Percentiles rank a stretch among this genome's conserved stretches.
Evolutionary conservation across 2,888 invertebrate genomes (phyloP).

Genomic region (Stomorhina lunata): DNA sequence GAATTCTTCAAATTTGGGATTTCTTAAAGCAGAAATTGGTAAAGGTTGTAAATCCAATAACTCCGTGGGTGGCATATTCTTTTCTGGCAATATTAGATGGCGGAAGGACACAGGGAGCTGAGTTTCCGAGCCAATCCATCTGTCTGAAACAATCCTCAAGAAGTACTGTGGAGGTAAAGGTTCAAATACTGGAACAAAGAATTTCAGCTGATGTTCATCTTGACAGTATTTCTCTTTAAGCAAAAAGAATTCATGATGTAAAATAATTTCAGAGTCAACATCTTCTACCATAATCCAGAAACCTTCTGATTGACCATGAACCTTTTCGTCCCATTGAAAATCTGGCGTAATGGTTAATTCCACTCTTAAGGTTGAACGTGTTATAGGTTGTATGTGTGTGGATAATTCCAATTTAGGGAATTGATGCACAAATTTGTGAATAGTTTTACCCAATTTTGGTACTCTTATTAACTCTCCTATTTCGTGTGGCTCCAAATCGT

Average conservation of each 20-base stretch:
- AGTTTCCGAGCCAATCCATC: conserved; percentile 97
- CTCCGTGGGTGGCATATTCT: conserved; percentile 98
- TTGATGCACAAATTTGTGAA: conserved; percentile 93
- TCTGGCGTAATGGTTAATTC: conserved; percentile 99
- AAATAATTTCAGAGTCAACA: conserved; percentile 92
- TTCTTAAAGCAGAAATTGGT: conserved; percentile 94
- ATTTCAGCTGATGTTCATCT: conserved; percentile 98
- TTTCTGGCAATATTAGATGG: conserved; percentile 98
- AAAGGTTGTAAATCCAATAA: conserved; percentile 97
- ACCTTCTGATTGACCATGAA: conserved; percentile 89
- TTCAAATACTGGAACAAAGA: conserved; percentile 99
- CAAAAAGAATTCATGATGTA: conserved; percentile 97
- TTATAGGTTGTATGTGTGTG: conserved; percentile 99
- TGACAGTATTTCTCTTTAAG: conserved; percentile 95
- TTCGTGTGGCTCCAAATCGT: conserved; percentile 98
- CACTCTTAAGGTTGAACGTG: conserved; percentile 93
- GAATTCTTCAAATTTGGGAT: conserved; percentile 90
- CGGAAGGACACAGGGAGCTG: conserved; percentile 98
- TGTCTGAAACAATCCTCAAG: conserved; percentile 92
- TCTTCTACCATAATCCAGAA: conserved; percentile 95
- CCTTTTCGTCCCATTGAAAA: conserved; percentile 99
- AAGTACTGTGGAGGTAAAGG: conserved; percentile 99
- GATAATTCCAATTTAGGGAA: conserved; percentile 97
- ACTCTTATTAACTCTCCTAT: conserved; percentile 89
- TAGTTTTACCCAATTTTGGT: conserved; percentile 87